Percentiles rank a stretch among this genome's conserved stretches.
Evolutionary conservation across 2,888 invertebrate species (phyloP).

Genomic region (Sinhomidia bicolor): DNA sequence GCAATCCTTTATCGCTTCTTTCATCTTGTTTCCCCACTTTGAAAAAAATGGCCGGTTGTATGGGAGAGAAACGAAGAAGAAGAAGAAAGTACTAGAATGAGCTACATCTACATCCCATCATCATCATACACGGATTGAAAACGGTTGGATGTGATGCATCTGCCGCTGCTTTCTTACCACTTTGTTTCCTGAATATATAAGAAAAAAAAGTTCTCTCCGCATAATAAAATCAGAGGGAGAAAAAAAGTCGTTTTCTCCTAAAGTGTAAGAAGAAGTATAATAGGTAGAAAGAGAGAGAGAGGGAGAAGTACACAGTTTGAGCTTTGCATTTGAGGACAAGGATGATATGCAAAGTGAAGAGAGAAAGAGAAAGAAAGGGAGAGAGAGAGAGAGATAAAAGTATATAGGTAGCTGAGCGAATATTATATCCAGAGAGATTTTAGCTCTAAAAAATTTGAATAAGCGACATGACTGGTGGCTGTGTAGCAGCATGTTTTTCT

Average conservation of each 20-base stretch:
- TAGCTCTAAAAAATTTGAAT: background rate
- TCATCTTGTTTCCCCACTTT: conserved; percentile 52
- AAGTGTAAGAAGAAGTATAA: background rate
- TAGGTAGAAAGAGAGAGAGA: background rate
- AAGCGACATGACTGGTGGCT: background rate
- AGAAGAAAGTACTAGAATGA: conserved; percentile 32
- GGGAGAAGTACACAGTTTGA: too few species aligned
- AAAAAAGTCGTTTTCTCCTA: conserved; percentile 19
- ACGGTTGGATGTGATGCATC: conserved; percentile 60
- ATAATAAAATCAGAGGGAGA: conserved; percentile 59
- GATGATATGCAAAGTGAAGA: background rate
- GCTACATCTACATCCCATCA: conserved; percentile 56
- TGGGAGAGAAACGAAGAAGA: conserved; percentile 8
- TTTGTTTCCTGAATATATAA: conserved; percentile 40
- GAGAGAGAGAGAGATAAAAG: too few species aligned
- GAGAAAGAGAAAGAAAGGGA: background rate
- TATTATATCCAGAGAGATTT: too few species aligned
- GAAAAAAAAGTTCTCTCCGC: conserved; percentile 26
- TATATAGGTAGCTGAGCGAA: too few species aligned
- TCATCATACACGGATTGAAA: conserved; percentile 53
- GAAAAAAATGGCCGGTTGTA: background rate
- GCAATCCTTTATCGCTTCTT: conserved; percentile 59
- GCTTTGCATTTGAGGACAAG: too few species aligned
- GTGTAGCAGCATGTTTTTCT: background rate
- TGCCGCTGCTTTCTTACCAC: conserved; percentile 46